Base-by-base conservation (phyloP, 2,797 vertebrate genomes). In the Gephyroberyx darwinii region DNA sequence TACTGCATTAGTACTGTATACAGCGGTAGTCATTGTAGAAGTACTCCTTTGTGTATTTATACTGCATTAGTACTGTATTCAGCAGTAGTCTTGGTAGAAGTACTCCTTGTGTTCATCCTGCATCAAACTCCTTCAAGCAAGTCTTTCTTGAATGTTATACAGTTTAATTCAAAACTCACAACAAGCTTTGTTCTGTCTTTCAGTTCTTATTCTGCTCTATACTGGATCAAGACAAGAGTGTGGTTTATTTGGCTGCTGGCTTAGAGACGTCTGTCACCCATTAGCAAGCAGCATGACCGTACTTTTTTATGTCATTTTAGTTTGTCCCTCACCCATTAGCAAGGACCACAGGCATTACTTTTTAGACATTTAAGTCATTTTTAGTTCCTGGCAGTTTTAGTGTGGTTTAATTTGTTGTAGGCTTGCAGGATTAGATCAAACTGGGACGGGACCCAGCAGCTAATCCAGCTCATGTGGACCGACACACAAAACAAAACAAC, bases 401-500 rank as follows among this genome's bases (percentile, higher is more conserved):
- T 30, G 75, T 54, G 83, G 67, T 74, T 80, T 63, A n/a, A 77
- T 86, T 81, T 71, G 56, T 30, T 47, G 71, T 71, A 70, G 61
- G 53, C 69, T 73, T 65, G 35, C n/a, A 70, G 71, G 59, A 71
- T 81, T 75, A 81, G 43, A 78, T 78, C 71, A 79, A 81, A 74
- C 59, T 63, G 62, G 64, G 64, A 74, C 13, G 0, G 73, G 47
- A 43, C 53, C 70, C 77, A 88, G 61, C 31, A 63, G 69, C 50
- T 75, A 78, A 83, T 82, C 31, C 62, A 52, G 66, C 45, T 64
- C 71, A 72, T 74, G 73, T 57, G 69, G 73, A 74, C 37, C 0
- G 54, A 68, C 74, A 78, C 74, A 47, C 41, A 80, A 90, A 87
- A 84, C 80, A 79, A 85, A 82, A 30, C 31, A 61, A 51, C n/a